phyloP scores from a whole-genome alignment of 2,113 vertebrate species.

The Asarcornis scutulata region DNA sequence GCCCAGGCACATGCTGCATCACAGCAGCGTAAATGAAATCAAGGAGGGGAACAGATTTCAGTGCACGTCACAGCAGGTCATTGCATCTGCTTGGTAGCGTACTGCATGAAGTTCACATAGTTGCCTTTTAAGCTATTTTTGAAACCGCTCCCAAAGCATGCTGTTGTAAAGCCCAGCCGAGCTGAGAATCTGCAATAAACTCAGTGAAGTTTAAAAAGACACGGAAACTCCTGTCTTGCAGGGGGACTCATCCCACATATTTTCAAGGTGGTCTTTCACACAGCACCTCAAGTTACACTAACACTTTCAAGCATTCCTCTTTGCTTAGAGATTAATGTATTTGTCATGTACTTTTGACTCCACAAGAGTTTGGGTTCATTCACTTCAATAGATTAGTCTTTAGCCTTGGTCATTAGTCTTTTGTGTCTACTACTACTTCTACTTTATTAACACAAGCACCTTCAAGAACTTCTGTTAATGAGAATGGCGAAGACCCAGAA shows the following conservation, averaged over 20 bases:
- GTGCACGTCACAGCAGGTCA: neutral
- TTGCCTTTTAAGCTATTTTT: neutral
- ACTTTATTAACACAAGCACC: constrained; percentile 14
- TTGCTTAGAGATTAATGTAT: neutral
- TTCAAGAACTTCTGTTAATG: constrained; percentile 14
- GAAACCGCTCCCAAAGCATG: neutral
- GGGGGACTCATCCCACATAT: neutral
- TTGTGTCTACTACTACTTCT: neutral
- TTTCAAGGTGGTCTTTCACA: neutral
- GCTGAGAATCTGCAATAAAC: neutral
- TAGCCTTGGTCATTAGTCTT: neutral
- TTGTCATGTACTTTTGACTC: neutral
- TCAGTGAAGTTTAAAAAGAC: neutral
- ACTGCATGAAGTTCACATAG: neutral
- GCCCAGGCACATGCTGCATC: neutral
- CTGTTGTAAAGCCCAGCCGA: neutral
- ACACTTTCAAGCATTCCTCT: neutral
- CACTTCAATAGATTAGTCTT: neutral
- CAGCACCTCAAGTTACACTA: neutral
- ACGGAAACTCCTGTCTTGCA: neutral
- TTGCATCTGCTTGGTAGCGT: neutral
- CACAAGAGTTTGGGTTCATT: neutral
- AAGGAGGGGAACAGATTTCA: constrained; percentile 29
- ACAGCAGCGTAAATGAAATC: neutral
- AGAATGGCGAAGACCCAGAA: constrained; percentile 3